A percentile compares a stretch with the other conserved stretches of the same genome.
phyloP scores from a whole-genome alignment of 2,888 invertebrate genomes.

The Drosophila trichaetosa region DNA sequence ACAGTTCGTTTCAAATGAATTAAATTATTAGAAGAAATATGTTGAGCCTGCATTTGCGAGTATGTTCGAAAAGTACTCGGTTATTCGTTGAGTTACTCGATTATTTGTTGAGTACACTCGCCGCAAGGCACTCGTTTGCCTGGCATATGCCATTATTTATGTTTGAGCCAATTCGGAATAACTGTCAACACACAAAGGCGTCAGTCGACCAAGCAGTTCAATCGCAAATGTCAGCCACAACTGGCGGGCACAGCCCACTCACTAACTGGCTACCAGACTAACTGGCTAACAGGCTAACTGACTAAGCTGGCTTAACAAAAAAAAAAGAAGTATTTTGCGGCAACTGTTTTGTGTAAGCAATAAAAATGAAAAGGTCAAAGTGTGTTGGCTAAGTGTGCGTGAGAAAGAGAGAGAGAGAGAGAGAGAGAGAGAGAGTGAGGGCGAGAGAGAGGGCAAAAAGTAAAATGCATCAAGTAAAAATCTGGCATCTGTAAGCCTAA shows the following conservation, averaged over 20 bases:
- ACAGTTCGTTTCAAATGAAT: not conserved
- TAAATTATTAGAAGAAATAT: not conserved
- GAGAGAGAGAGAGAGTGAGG: not conserved
- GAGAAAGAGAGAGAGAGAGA: not conserved
- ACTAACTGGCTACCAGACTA: conserved; percentile 9
- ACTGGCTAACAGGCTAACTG: conserved; percentile 5
- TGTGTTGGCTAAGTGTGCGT: conserved; percentile 10
- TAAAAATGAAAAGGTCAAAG: conserved; percentile 38
- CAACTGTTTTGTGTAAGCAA: conserved; percentile 35
- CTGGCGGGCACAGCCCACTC: conserved; percentile 53
- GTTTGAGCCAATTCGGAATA: conserved; percentile 2
- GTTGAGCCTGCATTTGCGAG: not conserved
- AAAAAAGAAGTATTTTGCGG: conserved; percentile 2
- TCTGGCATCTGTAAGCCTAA: conserved; percentile 5
- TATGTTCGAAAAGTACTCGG: not conserved
- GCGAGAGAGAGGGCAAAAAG: not conserved
- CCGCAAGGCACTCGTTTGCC: not conserved
- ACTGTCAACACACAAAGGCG: conserved; percentile 27
- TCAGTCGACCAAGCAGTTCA: conserved; percentile 24
- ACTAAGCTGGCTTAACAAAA: conserved; percentile 11
- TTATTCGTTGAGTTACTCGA: not conserved
- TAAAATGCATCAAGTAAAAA: conserved; percentile 4
- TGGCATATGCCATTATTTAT: conserved; percentile 1
- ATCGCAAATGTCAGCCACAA: conserved; percentile 52
- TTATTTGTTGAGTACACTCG: not conserved